Base-by-base conservation (phyloP, 2,113 vertebrate species). In the Microcebus murinus region DNA sequence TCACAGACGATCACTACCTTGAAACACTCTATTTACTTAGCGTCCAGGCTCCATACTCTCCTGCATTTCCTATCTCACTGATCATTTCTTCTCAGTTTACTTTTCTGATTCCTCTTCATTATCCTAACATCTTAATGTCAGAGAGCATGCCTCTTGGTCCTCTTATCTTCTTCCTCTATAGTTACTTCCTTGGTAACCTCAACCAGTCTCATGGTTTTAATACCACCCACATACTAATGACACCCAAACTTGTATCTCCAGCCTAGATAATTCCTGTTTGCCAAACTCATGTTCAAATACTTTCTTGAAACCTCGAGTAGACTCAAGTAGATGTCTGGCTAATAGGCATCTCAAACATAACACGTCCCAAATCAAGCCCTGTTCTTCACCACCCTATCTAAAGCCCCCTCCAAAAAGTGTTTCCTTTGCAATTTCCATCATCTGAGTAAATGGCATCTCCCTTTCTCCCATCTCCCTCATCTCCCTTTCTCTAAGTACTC, bases 191-290 rank as follows among this genome's bases (percentile, higher is more conserved):
- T 87, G 11, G 42, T 87, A 87, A 94, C 52, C 27, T 59, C 57
- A 86, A 50, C 31, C 31, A 63, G 89, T 79, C 42, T 90, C 34
- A 68, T 10, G 14, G 48, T 85, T 85, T 90, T 92, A 82, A 82
- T 68, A 86, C 1, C 18, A 93, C 29, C 65, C 25, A 89, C 50
- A 79, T 65, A 79, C 50, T 93, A 55, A 76, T 83, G 59, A 88
- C 77, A 93, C 39, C 18, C 39, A 95, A 74, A 95, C 74, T 89
- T 93, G 1, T 74, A 95, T 74, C 29, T 90, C 36, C 45, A 93
- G 29, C 34, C 48, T 65, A 95, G 29, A 74, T 74, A 84, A 89
- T 77, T 91, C 18, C 42, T 95, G 6, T 68, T 87, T 90, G 42
- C 76, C n/a, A 82, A n/a, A 82, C 23, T 55, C 23, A 74, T 29